Percentiles rank a stretch among this genome's conserved stretches.
phyloP scores from a whole-genome alignment of 2,888 invertebrate species.

The Bellardia bayeri region DNA sequence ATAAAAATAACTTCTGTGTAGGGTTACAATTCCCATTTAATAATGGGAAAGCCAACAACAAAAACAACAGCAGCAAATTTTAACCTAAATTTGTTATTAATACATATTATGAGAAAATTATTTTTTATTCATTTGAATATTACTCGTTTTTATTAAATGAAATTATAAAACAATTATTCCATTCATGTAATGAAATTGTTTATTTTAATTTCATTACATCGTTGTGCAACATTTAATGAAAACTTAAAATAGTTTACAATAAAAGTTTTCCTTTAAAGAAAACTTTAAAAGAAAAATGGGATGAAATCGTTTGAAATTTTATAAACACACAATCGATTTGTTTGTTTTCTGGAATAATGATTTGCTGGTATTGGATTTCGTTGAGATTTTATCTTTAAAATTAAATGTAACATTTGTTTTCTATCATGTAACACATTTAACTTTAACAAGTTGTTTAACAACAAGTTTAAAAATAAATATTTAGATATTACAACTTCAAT shows the following conservation, averaged over 20 bases:
- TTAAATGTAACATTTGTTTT: conserved; percentile 31
- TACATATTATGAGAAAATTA: conserved; percentile 37
- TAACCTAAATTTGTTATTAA: conserved; percentile 48
- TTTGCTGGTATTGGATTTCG: background rate
- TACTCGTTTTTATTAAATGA: background rate
- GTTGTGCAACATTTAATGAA: too few species aligned
- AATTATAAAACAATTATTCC: conserved; percentile 16
- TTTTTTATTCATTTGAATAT: conserved; percentile 42
- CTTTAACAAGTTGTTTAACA: background rate
- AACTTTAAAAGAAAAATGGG: background rate
- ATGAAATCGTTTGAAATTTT: background rate
- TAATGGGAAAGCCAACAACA: conserved; percentile 9
- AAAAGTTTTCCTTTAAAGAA: background rate
- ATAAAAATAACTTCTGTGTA: conserved; percentile 64
- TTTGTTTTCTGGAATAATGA: conserved; percentile 22
- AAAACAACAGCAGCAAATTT: background rate
- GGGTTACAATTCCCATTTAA: conserved; percentile 48
- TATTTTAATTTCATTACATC: conserved; percentile 2
- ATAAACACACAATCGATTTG: conserved; percentile 30
- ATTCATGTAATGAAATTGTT: background rate
- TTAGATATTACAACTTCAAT: too few species aligned
- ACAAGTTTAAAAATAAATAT: background rate
- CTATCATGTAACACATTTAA: conserved; percentile 43
- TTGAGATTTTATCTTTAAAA: background rate
- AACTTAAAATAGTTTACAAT: background rate